phyloP scores from a whole-genome alignment of 2,113 vertebrate species.

The Mastomys coucha region DNA sequence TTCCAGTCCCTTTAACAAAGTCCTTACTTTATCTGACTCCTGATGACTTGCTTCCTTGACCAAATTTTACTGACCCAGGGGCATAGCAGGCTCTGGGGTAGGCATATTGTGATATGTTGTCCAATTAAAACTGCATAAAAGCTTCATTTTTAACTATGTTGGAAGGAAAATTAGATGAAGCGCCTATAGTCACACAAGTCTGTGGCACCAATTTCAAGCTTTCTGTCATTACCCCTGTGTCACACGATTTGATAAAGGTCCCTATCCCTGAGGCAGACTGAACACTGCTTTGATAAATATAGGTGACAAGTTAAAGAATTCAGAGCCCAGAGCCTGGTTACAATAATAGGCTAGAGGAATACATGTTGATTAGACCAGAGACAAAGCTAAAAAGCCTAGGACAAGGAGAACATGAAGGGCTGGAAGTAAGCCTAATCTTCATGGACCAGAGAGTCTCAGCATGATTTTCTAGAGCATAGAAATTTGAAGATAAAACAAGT shows the following conservation, averaged over 20 bases:
- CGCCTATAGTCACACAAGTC: neutral
- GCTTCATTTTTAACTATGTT: slow-evolving; percentile 7
- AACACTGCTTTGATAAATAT: neutral
- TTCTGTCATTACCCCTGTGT: neutral
- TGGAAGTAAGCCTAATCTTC: neutral
- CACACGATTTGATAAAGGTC: neutral
- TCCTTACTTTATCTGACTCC: neutral
- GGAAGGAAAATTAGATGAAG: neutral
- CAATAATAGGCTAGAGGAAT: neutral
- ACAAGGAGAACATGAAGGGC: neutral
- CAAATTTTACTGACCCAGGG: neutral
- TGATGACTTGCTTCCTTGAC: neutral
- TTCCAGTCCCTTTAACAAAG: neutral
- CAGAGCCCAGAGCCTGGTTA: neutral
- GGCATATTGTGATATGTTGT: neutral
- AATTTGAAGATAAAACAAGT: neutral
- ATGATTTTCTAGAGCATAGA: neutral
- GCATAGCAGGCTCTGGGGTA: neutral
- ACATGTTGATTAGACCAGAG: neutral
- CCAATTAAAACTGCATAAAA: neutral
- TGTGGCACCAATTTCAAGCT: neutral
- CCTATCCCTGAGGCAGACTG: neutral
- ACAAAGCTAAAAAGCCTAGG: neutral
- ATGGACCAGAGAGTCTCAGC: neutral
- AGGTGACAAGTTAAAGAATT: neutral